Base-by-base conservation (phyloP, 2,888 invertebrate species). In the Megaustenia siamemsis region DNA sequence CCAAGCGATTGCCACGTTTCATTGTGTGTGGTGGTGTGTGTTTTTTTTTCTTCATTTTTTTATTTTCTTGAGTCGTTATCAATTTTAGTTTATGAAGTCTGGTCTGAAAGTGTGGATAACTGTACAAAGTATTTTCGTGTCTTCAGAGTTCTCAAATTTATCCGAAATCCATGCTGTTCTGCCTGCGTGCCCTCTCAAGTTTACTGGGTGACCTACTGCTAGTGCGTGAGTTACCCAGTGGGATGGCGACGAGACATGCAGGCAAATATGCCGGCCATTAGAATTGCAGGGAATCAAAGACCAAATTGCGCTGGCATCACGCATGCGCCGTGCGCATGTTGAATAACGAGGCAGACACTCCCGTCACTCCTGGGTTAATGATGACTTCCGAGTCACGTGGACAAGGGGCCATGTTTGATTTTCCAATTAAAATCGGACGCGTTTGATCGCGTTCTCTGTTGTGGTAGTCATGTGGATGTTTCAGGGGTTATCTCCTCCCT, bases 341-440 rank as follows among this genome's bases (percentile, higher is more conserved):
- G 63, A 78, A 73, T 84, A 84, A 79, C 66, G 78, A 77, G 45
- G 78, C 71, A 38, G 56, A 40, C 53, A 49, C 66, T 71, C 83
- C 43, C 71, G 32, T 63, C 71, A 78, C 43, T 69, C 79, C 79
- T 43, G 3, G 60, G 83, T 78, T 76, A 83, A 79, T 76, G 79
- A 79, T 84, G 83, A 84, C 79, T 84, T 84, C 83, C 83, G 83
- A 12, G 83, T 1, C 83, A 84, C 83, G 83, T 84, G 83, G 73
- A 63, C 69, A 28, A 43, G 79, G 56, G 45, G 83, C 79, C 83
- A 84, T 84, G 78, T 84, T 84, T 79, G 83, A 84, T 84, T 84
- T 84, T 69, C 60, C 83, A 84, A 84, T 84, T 83, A 83, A 77
- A 83, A 83, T 77, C 68, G n/a, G 82, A 82, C 75, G 75, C 75